Conservation (phyloP, 2,797 vertebrate genomes). For the Hephaestus fuliginosus region DNA sequence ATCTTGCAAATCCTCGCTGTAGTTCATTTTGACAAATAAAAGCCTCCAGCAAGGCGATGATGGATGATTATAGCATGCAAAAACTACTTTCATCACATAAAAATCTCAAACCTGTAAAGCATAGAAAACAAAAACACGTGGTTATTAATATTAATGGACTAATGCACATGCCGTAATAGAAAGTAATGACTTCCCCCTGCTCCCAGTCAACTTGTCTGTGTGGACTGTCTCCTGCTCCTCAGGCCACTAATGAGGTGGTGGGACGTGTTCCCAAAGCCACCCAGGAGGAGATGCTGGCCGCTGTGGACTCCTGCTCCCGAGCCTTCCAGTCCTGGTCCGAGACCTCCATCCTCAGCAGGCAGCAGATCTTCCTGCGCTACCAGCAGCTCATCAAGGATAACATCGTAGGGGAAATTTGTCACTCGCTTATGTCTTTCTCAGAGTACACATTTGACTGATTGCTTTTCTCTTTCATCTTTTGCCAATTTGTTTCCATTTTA, state of each 20-base stretch:
- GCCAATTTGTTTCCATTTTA: not conserved
- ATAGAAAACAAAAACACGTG: constrained; percentile 27
- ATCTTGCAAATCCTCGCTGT: not conserved
- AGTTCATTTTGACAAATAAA: not conserved
- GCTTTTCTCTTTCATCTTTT: not conserved
- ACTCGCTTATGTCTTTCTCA: rapidly evolving
- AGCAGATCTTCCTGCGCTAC: constrained; percentile 96
- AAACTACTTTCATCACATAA: constrained; percentile 27
- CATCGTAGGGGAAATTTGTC: constrained; percentile 84
- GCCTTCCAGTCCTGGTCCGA: constrained; percentile 92
- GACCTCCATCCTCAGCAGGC: constrained; percentile 93
- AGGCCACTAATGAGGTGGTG: constrained; percentile 98
- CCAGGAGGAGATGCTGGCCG: constrained; percentile 93
- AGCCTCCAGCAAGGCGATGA: constrained; percentile 25
- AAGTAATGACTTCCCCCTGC: constrained; percentile 26
- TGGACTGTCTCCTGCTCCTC: constrained; percentile 47
- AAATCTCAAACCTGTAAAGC: constrained; percentile 29
- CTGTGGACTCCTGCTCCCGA: constrained; percentile 91
- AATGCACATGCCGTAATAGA: constrained; percentile 10
- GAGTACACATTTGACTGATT: too few species aligned
- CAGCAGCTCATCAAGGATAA: constrained; percentile 99
- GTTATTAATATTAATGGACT: constrained; percentile 53
- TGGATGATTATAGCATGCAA: constrained; percentile 29
- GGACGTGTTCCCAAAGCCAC: constrained; percentile 94
- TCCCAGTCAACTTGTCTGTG: constrained; percentile 43